These are phyloP conservation scores for Leptopterna dolabrata DNA, from an alignment of 2,888 invertebrate genomes.

Conservation along the genomic window DNA sequence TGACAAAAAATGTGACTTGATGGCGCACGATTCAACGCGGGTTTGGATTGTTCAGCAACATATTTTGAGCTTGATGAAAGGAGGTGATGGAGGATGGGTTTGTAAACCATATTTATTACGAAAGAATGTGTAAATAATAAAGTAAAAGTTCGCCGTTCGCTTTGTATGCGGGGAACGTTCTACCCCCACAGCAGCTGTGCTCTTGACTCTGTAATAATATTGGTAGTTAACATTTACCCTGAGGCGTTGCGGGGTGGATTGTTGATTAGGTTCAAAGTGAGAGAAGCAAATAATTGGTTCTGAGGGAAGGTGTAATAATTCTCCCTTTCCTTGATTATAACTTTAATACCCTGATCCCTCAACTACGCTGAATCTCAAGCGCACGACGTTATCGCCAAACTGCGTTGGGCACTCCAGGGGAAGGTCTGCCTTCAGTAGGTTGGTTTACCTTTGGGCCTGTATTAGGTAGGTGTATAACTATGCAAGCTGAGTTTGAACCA, in stretches of 20 bases:
- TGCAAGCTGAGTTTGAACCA: neutral
- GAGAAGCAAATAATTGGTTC: constrained; percentile 3
- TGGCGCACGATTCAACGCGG: no score
- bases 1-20: no score
- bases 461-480: neutral
- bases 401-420: neutral
- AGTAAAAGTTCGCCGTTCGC: no score
- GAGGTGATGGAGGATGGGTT: no score
- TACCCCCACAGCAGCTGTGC: no score
- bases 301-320: neutral
- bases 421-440: no score
- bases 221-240: neutral
- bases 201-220: neutral
- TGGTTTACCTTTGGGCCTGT: neutral
- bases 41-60: no score
- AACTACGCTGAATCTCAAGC: neutral
- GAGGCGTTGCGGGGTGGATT: neutral
- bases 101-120: no score
- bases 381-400: neutral
- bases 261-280: neutral
- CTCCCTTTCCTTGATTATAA: neutral
- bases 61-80: no score
- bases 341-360: neutral
- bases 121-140: no score
- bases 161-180: no score